Evolutionary conservation across 2,113 vertebrate species (phyloP), one percentile per base, ranked within the genome.

Genomic region (Thunnus maccoyii): DNA sequence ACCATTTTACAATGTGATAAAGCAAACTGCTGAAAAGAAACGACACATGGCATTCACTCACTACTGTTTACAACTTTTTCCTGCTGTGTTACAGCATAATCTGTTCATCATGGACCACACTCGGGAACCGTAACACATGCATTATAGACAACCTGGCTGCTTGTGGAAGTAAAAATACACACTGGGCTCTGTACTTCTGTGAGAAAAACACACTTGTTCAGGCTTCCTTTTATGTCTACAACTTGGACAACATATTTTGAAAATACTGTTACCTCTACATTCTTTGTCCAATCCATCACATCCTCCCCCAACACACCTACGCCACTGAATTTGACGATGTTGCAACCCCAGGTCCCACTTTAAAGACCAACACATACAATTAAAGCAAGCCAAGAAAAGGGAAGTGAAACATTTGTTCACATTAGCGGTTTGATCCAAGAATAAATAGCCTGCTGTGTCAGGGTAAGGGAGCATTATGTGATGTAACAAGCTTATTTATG

Each of bases 401-500:
- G 68, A 84, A 84, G 68, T 65, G 64, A 52, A 75, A 82, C 51
- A 82, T 76, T 83, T 86, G 68, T 84, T 73, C 76, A 84, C 73
- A 87, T 87, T 81, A 85, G 76, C 52, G 63, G 68, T 77, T 84
- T 82, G 71, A 80, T 68, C 57, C 32, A 27, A 82, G 64, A 89
- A 92, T 63, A 76, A 76, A 89, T 30, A 25, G 47, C 85, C 85
- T 44, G 76, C 85, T 89, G 89, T 6, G 65, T 57, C 48, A 58
- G 41, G 44, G 51, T 62, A 80, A 67, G 80, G 76, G 47, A 86
- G 72, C 46, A 83, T 80, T 88, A 75, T 84, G 75, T 69, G 61
- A 86, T 85, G 76, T 91, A 89, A 91, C 87, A 83, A 89, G 86
- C 86, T 84, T 90, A 85, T 92, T 88, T 91, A 75, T 82, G 75